phyloP scores from a whole-genome alignment of 2,113 vertebrate species.

The Orthonyx spaldingii region DNA sequence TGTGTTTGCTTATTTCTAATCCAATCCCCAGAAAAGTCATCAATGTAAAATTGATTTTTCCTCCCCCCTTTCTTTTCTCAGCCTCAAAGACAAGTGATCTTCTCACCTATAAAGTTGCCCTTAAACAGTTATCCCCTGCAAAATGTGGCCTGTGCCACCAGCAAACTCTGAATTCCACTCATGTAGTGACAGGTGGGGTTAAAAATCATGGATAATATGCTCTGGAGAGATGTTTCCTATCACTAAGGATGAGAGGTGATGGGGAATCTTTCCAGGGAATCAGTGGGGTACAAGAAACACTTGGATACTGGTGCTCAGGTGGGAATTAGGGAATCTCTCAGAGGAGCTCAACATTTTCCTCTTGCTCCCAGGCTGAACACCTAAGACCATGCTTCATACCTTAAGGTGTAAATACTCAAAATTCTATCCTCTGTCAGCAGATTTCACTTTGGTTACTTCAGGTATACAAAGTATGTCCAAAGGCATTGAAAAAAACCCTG shows the following conservation, averaged over 20 bases:
- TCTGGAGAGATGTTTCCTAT: background rate
- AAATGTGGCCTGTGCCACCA: background rate
- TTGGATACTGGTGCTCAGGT: background rate
- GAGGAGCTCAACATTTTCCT: background rate
- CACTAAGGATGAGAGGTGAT: background rate
- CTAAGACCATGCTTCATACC: background rate
- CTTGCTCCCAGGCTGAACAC: background rate
- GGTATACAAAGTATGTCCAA: background rate
- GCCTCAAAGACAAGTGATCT: background rate
- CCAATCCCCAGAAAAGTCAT: background rate
- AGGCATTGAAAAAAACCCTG: background rate
- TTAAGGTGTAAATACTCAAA: background rate
- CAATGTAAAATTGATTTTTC: background rate
- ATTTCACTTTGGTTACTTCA: background rate
- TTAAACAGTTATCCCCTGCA: background rate
- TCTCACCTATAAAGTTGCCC: background rate
- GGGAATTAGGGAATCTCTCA: background rate
- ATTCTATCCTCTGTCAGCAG: background rate
- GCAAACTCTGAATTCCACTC: background rate
- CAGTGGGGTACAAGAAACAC: background rate
- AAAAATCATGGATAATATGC: background rate
- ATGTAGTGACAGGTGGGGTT: background rate
- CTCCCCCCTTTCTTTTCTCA: fast-evolving
- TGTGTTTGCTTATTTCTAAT: background rate
- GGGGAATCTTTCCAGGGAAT: background rate